phyloP scores from a whole-genome alignment of 2,113 vertebrate species.

The Enhydra lutris region DNA sequence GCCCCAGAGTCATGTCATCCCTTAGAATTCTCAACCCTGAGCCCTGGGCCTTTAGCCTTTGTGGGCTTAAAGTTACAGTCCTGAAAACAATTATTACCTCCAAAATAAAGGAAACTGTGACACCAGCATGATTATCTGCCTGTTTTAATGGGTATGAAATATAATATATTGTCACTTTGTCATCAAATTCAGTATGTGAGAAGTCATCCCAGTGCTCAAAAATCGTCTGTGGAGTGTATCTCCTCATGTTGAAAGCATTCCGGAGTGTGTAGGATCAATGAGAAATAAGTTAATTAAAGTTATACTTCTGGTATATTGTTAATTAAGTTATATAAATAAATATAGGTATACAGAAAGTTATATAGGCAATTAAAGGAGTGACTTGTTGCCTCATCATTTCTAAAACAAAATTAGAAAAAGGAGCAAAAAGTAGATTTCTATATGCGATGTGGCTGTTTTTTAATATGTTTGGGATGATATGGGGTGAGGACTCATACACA shows the following conservation, averaged over 20 bases:
- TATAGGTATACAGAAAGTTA: no score
- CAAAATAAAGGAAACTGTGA: background rate
- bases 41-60: background rate
- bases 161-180: background rate
- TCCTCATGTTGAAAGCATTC: constrained; percentile 54
- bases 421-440: constrained; percentile 2
- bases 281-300: background rate
- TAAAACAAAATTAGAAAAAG: constrained; percentile 52
- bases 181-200: constrained; percentile 16
- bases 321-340: no score
- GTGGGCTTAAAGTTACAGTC: background rate
- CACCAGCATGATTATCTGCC: background rate
- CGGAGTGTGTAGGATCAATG: background rate
- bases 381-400: background rate
- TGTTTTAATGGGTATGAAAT: background rate
- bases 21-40: background rate
- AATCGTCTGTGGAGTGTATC: constrained; percentile 32
- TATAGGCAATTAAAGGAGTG: constrained; percentile 28
- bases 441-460: background rate
- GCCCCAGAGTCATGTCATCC: background rate
- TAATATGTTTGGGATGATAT: background rate
- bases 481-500: background rate
- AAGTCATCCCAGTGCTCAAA: background rate
- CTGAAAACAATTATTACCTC: background rate
- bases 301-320: no score